phyloP scores from a whole-genome alignment of 2,797 vertebrate genomes.

The Sarcoramphus papa region DNA sequence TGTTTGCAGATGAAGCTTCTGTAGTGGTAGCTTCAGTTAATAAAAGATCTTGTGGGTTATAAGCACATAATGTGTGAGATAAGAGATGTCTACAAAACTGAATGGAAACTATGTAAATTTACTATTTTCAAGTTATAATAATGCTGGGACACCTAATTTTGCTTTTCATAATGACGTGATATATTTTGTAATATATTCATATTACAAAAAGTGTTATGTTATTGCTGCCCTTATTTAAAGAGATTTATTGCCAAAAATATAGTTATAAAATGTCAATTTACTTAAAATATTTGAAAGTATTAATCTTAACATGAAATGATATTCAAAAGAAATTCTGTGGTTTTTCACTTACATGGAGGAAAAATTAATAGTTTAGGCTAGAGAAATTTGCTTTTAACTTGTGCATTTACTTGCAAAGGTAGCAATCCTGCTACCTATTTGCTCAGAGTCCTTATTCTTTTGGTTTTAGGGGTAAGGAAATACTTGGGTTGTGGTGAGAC shows the following conservation, averaged over 20 bases:
- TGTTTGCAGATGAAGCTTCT: neutral
- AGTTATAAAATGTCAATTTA: neutral
- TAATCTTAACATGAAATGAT: neutral
- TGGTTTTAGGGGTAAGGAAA: neutral
- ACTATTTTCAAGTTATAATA: neutral
- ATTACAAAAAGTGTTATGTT: neutral
- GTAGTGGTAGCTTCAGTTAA: neutral
- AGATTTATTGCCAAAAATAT: neutral
- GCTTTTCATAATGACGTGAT: neutral
- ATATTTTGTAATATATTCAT: neutral
- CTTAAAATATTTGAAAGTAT: conserved; percentile 2
- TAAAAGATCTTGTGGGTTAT: neutral
- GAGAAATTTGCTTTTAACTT: neutral
- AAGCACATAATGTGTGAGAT: neutral
- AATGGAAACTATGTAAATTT: neutral
- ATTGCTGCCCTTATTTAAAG: neutral
- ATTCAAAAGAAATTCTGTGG: neutral
- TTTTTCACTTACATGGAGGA: neutral
- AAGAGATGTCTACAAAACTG: neutral
- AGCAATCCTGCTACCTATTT: neutral
- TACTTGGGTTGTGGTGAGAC: neutral
- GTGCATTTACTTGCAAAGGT: neutral
- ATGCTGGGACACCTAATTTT: neutral
- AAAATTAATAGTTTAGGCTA: neutral
- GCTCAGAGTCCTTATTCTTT: neutral